A percentile compares a stretch with the other conserved stretches of the same genome.
Conservation (phyloP, 1,140 invertebrate genomes). For the Anastrepha obliqua region DNA sequence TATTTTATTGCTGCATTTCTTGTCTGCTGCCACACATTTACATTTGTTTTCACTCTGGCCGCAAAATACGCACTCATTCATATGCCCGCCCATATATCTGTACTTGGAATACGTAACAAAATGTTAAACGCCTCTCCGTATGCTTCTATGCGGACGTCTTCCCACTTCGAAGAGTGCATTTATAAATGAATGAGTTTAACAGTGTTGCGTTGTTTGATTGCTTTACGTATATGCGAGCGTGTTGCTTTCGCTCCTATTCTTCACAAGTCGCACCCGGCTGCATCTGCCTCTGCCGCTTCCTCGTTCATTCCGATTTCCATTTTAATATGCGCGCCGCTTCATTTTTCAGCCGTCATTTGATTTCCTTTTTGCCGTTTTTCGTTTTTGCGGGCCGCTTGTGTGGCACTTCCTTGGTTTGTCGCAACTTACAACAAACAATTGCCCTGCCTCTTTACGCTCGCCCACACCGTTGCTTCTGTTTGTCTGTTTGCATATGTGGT, state of each 20-base stretch:
- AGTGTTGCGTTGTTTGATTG: neutral
- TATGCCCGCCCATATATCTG: neutral
- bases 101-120: neutral
- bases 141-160: constrained; percentile 30
- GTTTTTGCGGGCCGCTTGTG: neutral
- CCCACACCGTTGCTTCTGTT: neutral
- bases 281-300: neutral
- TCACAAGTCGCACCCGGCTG: neutral
- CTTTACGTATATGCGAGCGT: neutral
- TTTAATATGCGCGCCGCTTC: constrained; percentile 40
- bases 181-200: constrained; percentile 40
- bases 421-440: constrained; percentile 23
- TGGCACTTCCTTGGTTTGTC: constrained; percentile 40
- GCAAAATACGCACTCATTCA: neutral
- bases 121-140: neutral
- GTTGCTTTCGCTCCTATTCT: constrained; percentile 5
- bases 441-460: neutral
- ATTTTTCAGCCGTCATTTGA: constrained; percentile 15
- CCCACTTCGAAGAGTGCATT: constrained; percentile 42
- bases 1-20: no score
- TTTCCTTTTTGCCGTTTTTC: neutral
- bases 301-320: neutral
- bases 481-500: neutral
- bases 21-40: no score
- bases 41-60: no score